phyloP scores from a whole-genome alignment of 2,888 invertebrate species.

The Tyria jacobaeae region DNA sequence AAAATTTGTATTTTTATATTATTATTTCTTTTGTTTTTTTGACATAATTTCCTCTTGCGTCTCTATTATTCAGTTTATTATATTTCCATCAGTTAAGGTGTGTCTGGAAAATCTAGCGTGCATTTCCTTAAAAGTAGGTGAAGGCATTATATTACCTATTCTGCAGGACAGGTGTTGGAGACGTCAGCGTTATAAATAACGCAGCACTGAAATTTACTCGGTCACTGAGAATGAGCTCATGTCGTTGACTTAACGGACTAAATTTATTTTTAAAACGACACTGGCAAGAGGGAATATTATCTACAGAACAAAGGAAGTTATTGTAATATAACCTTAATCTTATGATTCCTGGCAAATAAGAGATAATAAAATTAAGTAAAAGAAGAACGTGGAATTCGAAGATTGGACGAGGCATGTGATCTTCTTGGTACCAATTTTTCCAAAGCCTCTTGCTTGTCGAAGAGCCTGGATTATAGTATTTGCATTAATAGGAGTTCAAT shows the following conservation, averaged over 20 bases:
- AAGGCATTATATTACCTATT: slow-evolving; percentile 2
- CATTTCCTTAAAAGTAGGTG: background rate
- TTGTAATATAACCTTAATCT: too few relatives aligned
- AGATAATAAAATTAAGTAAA: too few relatives aligned
- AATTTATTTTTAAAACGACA: background rate
- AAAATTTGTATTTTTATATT: background rate
- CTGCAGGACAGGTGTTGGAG: slow-evolving; percentile 4
- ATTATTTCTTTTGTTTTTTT: background rate
- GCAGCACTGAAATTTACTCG: background rate
- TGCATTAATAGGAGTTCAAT: too few relatives aligned
- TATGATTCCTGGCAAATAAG: background rate
- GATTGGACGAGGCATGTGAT: too few relatives aligned
- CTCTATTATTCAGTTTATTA: background rate
- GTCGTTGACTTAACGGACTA: background rate
- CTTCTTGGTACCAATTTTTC: too few relatives aligned
- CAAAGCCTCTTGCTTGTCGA: too few relatives aligned
- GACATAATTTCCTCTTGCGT: background rate
- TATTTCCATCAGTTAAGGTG: background rate
- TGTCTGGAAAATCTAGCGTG: background rate
- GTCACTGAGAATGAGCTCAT: background rate
- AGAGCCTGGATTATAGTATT: too few relatives aligned
- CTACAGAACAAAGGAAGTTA: too few relatives aligned
- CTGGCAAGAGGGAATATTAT: background rate
- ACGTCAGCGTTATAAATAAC: slow-evolving; percentile 2
- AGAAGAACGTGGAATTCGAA: too few relatives aligned